phyloP scores from a whole-genome alignment of 2,888 invertebrate genomes.

The Drosophila fulvimacula region DNA sequence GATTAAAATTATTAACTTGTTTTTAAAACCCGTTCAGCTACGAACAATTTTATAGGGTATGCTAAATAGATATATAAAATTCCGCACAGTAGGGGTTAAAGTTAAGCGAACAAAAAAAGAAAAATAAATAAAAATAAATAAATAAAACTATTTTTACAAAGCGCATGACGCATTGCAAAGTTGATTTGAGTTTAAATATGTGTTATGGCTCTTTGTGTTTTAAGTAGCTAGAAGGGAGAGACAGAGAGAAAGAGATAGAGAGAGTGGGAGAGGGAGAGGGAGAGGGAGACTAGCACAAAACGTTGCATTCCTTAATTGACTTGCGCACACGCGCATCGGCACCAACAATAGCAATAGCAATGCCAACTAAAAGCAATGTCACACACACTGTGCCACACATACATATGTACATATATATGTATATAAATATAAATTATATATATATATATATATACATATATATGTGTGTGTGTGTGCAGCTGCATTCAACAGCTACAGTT shows the following conservation, averaged over 20 bases:
- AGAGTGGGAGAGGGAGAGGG: neutral
- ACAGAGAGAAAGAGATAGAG: neutral
- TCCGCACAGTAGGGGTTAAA: conserved; percentile 45
- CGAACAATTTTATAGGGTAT: conserved; percentile 4
- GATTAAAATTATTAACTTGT: conserved; percentile 4
- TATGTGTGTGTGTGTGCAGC: neutral
- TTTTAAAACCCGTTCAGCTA: neutral
- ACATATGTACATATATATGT: neutral
- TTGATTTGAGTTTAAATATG: conserved; percentile 30
- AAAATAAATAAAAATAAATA: no score
- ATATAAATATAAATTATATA: no score
- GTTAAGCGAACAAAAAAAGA: conserved; percentile 38
- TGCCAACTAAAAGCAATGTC: conserved; percentile 60
- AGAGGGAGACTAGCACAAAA: conserved; percentile 15
- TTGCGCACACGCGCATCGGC: conserved; percentile 69
- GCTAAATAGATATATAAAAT: neutral
- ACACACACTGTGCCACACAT: conserved; percentile 36
- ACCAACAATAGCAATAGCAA: conserved; percentile 39
- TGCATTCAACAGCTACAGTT: conserved; percentile 21
- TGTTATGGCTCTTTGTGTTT: conserved; percentile 31
- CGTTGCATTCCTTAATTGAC: conserved; percentile 72
- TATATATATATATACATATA: neutral
- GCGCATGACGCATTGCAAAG: conserved; percentile 62
- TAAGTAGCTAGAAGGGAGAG: neutral
- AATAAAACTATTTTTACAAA: conserved; percentile 60